Evolutionary conservation across 2,113 vertebrate genomes (phyloP), one percentile per base, ranked within the genome.

Genomic region (Hemiscyllium ocellatum): DNA sequence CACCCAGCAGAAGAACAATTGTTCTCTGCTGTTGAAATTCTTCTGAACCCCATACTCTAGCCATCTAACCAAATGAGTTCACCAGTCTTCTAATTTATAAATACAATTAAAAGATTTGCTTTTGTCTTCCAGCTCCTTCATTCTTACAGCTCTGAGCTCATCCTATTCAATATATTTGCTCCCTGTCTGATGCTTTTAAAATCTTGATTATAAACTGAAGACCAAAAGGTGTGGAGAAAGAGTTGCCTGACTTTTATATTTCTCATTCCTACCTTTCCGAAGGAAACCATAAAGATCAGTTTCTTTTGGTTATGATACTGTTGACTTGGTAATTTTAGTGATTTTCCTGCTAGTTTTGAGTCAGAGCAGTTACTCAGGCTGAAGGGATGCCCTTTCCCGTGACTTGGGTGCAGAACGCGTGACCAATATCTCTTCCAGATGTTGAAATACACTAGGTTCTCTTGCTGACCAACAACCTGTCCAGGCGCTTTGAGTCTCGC

Each of bases 401-500:
- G 13, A 0, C 87, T 90, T 90, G 22, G 37, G 50, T 65, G 29
- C 47, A 26, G 85, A n/a, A 0, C 2, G 29, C 19, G 26, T 91
- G 42, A 47, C 50, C 26, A 26, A 26, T 61, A 50, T 70, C 37
- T 94, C 10, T 94, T 70, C 50, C 93, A 70, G 66, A 29, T 50
- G 37, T 96, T 95, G 56, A 52, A 76, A 2, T 50, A 83, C 1
- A 0, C 96, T 98, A 0, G 96, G 97, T 98, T 6, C 98, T 99
- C 91, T 96, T 98, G 70, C 97, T 99, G 95, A 97, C 97, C 15
- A 98, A 98, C 95, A 99, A 99, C 96, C 96, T 97, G 65, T 99
- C 98, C 0, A 98, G 98, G 4, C 98, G 98, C 80, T 99, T 98
- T 29, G 99, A 99, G 97, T 99, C 99, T 0, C 98, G 98, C 0